Base-by-base conservation (phyloP, 2,113 vertebrate species). In the Cavia aperea region DNA sequence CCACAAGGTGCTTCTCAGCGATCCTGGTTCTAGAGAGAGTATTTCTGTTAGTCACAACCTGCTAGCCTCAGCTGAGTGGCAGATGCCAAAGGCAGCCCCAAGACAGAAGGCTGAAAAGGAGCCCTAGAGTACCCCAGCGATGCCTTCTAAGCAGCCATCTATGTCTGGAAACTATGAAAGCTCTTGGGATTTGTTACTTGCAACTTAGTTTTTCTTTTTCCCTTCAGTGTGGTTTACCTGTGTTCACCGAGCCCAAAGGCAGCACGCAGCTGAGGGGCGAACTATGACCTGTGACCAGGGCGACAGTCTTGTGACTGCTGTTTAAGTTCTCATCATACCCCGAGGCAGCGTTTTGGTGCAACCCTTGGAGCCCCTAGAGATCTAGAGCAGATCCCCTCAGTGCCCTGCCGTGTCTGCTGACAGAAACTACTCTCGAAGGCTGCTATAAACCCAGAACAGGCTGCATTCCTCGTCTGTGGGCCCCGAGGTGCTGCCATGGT, bases 11-110 rank as follows among this genome's bases (percentile, higher is more conserved):
- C 86, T 79, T 70, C 70, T 60, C 0, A 14, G 86, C 31, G 4
- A 54, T 31, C 24, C 56, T 16, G 2, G 39, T 29, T 46, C 46
- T 92, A 49, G 4, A 46, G n/a, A 43, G 75, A 60, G 23, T 33
- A 1, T 11, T 82, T 51, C 7, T 5, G 9, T 21, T 15, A 1
- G 36, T 10, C 21, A 7, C 1, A 2, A 0, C 5, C 31, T 60
- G n/a, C 21, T 39, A 43, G 14, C 51, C 46, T 65, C 3, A 19
- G 8, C 18, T 56, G 12, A 46, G n/a, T 68, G 23, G 24, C n/a
- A 33, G 18, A 3, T 51, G 46, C 90, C 23, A 7, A 18, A 46
- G n/a, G 19, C 18, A 33, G 84, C 13, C 16, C 5, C 23, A 46
- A 36, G 63, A 65, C 68, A 26, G 49, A 36, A 72, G 23, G 4